Conservation (phyloP, 2,797 vertebrate genomes). For the Clarias fuscus region DNA sequence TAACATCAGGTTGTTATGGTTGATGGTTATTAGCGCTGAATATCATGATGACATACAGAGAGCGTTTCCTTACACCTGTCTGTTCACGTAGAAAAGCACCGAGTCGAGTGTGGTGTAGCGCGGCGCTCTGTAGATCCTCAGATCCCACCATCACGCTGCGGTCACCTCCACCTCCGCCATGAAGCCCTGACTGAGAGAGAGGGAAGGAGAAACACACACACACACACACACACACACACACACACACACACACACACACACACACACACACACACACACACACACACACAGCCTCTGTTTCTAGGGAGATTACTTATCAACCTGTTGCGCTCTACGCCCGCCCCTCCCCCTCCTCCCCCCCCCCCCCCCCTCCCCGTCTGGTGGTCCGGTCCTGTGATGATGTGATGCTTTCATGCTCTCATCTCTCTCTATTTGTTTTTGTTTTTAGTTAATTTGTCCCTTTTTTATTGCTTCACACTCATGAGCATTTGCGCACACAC, state of each 20-base stretch:
- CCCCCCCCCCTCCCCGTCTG: neutral
- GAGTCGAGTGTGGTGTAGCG: neutral
- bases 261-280: conserved; percentile 49
- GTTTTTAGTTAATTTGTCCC: conserved; percentile 5
- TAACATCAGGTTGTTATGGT: neutral
- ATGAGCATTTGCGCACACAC: neutral
- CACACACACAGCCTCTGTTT: conserved; percentile 43
- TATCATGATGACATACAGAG: neutral
- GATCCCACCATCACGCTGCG: neutral
- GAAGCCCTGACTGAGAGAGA: neutral
- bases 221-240: neutral
- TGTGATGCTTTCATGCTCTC: neutral
- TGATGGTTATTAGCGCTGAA: neutral
- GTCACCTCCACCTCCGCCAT: neutral
- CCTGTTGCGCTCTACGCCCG: conserved; percentile 14
- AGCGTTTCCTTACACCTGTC: neutral
- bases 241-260: neutral
- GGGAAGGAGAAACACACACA: neutral
- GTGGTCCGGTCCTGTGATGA: neutral
- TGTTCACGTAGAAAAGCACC: neutral
- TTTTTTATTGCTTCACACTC: neutral
- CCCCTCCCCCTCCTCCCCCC: neutral
- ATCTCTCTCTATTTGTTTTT: neutral
- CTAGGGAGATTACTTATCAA: conserved; percentile 43
- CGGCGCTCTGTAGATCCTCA: neutral